These are phyloP conservation scores for Lysandra coridon DNA, from an alignment of 2,888 invertebrate species.

Conservation along the genomic window DNA sequence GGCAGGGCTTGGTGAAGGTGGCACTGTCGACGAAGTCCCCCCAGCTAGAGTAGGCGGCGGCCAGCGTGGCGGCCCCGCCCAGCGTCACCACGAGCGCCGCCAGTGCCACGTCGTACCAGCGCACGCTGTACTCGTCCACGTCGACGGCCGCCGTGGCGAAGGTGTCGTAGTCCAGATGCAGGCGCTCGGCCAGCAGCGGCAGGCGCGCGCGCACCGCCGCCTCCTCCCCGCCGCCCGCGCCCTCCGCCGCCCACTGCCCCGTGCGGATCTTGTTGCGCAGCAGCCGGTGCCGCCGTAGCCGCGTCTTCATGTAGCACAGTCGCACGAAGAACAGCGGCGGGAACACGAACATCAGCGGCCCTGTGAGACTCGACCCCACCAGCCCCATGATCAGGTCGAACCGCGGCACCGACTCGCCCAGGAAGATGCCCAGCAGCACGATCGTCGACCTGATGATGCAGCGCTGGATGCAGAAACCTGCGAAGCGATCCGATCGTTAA, in stretches of 20 bases:
- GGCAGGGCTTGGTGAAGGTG: slow-evolving; percentile 86
- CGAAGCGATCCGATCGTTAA: slow-evolving; percentile 38
- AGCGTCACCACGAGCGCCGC: slow-evolving; percentile 81
- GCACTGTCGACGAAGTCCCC: slow-evolving; percentile 82
- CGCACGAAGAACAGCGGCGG: slow-evolving; percentile 91
- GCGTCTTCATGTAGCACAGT: slow-evolving; percentile 77
- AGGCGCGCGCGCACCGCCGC: slow-evolving; percentile 47
- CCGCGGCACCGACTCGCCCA: slow-evolving; percentile 90
- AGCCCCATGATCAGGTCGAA: slow-evolving; percentile 93
- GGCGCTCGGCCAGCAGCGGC: slow-evolving; percentile 52
- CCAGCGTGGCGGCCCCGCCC: slow-evolving; percentile 83
- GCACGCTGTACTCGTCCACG: slow-evolving; percentile 52
- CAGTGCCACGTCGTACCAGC: slow-evolving; percentile 74
- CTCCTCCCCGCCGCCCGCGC: slow-evolving; percentile 32
- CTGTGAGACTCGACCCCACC: slow-evolving; percentile 91
- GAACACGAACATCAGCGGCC: slow-evolving; percentile 90
- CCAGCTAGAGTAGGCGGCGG: slow-evolving; percentile 87
- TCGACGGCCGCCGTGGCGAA: slow-evolving; percentile 49
- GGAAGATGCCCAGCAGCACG: slow-evolving; percentile 84
- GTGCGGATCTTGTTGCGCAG: slow-evolving; percentile 30
- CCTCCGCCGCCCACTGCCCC: neutral
- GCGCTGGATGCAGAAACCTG: slow-evolving; percentile 88
- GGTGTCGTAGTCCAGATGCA: slow-evolving; percentile 58
- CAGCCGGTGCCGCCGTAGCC: slow-evolving; percentile 42
- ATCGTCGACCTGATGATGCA: slow-evolving; percentile 85